A percentile compares a stretch with the other conserved stretches of the same genome.
phyloP scores from a whole-genome alignment of 1,140 invertebrate species.

The Battus philenor region DNA sequence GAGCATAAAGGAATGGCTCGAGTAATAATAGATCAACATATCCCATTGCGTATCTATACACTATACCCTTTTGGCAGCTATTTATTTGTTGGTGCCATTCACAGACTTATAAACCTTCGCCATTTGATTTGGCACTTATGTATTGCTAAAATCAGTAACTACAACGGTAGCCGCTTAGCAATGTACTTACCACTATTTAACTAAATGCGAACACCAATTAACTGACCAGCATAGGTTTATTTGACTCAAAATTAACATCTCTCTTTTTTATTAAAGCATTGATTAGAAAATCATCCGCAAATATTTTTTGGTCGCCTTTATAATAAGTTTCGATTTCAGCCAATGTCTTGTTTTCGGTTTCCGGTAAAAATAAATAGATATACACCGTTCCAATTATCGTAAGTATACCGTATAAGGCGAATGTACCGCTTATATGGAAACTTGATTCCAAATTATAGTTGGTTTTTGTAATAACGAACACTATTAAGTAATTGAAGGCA shows the following conservation, averaged over 20 bases:
- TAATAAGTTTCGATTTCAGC: constrained; percentile 81
- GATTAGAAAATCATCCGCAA: constrained; percentile 60
- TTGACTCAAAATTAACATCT: constrained; percentile 24
- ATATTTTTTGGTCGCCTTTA: constrained; percentile 55
- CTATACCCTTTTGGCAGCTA: too few species aligned
- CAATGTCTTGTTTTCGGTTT: constrained; percentile 86
- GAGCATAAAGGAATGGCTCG: too few species aligned
- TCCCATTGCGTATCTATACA: too few species aligned
- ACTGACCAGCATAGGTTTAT: constrained; percentile 56
- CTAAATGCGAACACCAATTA: constrained; percentile 15
- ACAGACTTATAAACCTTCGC: too few species aligned
- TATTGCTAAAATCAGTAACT: too few species aligned
- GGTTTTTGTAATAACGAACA: constrained; percentile 79
- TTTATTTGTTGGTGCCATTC: too few species aligned
- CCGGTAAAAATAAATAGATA: constrained; percentile 82
- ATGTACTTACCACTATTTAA: too few species aligned
- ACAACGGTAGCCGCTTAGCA: background rate
- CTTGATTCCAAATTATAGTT: constrained; percentile 76
- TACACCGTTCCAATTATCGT: constrained; percentile 77
- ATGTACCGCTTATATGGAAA: constrained; percentile 77
- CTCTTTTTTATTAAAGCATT: constrained; percentile 54
- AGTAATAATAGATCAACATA: too few species aligned
- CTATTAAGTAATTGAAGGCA: constrained; percentile 76
- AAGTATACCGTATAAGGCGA: constrained; percentile 77
- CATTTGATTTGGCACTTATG: too few species aligned